Percentiles rank a stretch among this genome's conserved stretches.
Conservation (phyloP, 2,888 invertebrate genomes). For the Nymphalis urticae region DNA sequence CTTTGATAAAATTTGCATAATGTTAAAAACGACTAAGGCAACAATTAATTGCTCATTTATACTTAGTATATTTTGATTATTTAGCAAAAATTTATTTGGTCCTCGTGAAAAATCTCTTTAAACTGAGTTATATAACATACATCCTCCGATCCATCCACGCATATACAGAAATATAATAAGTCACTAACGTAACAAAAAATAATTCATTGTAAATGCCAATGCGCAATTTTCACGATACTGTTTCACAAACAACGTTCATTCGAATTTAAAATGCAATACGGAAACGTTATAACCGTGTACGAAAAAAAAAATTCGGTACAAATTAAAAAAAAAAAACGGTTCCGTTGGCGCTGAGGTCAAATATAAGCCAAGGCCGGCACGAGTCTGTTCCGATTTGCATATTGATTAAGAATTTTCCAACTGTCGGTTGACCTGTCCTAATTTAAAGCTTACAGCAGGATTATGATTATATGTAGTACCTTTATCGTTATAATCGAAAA, state of each 20-base stretch:
- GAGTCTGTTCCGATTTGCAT: slow-evolving; percentile 38
- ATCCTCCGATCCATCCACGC: too few relatives aligned
- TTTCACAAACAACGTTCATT: background rate
- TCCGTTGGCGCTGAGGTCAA: slow-evolving; percentile 20
- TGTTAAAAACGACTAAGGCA: background rate
- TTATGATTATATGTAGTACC: too few relatives aligned
- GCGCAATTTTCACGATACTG: background rate
- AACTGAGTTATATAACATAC: background rate
- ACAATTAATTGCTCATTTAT: background rate
- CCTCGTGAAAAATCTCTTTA: background rate
- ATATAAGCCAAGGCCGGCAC: slow-evolving; percentile 38
- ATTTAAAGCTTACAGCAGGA: background rate
- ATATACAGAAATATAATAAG: too few relatives aligned
- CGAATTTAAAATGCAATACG: slow-evolving; percentile 3
- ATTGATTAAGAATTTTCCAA: slow-evolving; percentile 38
- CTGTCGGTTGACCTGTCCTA: slow-evolving; percentile 16
- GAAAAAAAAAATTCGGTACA: slow-evolving; percentile 2
- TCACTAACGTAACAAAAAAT: too few relatives aligned
- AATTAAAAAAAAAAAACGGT: slow-evolving; percentile 1
- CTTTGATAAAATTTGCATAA: background rate
- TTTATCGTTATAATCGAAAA: too few relatives aligned
- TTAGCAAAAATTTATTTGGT: background rate
- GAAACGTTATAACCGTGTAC: background rate
- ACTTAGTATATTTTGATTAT: background rate
- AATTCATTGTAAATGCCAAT: slow-evolving; percentile 2